phyloP scores from a whole-genome alignment of 2,113 vertebrate species.

The Archocentrus centrarchus region DNA sequence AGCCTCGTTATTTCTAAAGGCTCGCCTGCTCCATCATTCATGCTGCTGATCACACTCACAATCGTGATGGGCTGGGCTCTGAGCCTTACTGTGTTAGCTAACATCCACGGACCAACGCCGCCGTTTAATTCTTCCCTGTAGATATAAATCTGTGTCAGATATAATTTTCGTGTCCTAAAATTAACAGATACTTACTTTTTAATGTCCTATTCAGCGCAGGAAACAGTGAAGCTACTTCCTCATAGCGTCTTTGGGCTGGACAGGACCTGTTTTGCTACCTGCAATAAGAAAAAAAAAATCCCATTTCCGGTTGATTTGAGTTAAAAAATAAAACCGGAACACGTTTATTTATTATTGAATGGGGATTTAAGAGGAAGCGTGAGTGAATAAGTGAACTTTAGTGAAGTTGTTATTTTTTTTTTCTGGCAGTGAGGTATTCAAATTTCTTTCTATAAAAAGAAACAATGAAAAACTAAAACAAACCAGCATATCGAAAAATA shows the following conservation, averaged over 20 bases:
- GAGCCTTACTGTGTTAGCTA: slow-evolving; percentile 27
- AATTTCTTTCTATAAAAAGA: rapidly evolving
- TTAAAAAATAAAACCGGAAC: slow-evolving; percentile 24
- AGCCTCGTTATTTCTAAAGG: not conserved
- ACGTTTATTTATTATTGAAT: not conserved
- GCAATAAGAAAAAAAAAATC: not conserved
- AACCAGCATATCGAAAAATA: not conserved
- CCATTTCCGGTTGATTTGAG: slow-evolving; percentile 21
- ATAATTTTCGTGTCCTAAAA: not conserved
- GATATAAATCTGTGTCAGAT: not conserved
- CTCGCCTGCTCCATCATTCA: slow-evolving; percentile 50
- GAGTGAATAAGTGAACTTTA: too few species aligned
- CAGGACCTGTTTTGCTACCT: slow-evolving; percentile 30
- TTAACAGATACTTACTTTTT: slow-evolving; percentile 34
- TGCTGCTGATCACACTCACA: slow-evolving; percentile 8
- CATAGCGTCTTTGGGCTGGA: slow-evolving; percentile 50
- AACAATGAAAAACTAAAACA: not conserved
- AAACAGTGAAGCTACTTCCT: slow-evolving; percentile 62
- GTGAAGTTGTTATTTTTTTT: not conserved
- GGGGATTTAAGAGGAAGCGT: not conserved
- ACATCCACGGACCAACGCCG: not conserved
- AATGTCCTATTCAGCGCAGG: slow-evolving; percentile 9
- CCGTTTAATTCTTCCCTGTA: not conserved
- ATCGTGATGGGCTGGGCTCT: slow-evolving; percentile 54
- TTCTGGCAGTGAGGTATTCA: not conserved